These are phyloP conservation scores for Dicranocentrus wangi DNA, from an alignment of 2,888 invertebrate genomes.

Conservation along the genomic window DNA sequence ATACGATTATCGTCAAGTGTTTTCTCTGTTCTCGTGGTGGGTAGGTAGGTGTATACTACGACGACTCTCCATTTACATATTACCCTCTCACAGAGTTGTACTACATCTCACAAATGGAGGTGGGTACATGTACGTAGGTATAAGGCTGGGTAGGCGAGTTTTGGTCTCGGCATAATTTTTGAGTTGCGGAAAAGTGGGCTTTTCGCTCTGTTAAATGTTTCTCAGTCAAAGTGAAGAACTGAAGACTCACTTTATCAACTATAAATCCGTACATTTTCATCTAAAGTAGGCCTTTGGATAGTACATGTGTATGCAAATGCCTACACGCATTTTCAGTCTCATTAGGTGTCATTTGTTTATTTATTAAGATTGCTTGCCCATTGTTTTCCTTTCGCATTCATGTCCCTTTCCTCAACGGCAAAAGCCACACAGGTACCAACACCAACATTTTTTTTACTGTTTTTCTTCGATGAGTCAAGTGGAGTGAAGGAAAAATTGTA, in stretches of 20 bases:
- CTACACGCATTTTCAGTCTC: slow-evolving; percentile 49
- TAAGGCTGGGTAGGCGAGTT: not conserved
- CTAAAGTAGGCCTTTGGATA: slow-evolving; percentile 38
- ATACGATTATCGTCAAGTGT: not conserved
- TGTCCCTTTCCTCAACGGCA: slow-evolving; percentile 4
- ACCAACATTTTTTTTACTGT: not conserved
- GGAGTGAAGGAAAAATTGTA: slow-evolving; percentile 39
- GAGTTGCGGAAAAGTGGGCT: slow-evolving; percentile 14
- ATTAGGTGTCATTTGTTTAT: slow-evolving; percentile 68
- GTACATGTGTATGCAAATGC: no score
- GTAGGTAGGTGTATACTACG: slow-evolving; percentile 52
- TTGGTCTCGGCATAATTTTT: slow-evolving; percentile 19
- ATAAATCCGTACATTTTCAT: not conserved
- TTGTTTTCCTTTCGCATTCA: slow-evolving; percentile 57
- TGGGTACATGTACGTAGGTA: not conserved
- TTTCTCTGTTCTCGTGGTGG: not conserved
- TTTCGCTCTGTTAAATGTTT: slow-evolving; percentile 52
- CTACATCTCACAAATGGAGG: not conserved
- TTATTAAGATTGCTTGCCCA: slow-evolving; percentile 63
- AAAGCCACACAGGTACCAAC: slow-evolving; percentile 31
- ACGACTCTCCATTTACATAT: no score
- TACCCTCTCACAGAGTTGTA: not conserved
- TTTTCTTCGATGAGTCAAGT: slow-evolving; percentile 41
- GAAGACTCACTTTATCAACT: no score
- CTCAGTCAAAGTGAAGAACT: not conserved